Evolutionary conservation across 2,888 invertebrate genomes (phyloP).

Genomic region (Melitaea athalia): DNA sequence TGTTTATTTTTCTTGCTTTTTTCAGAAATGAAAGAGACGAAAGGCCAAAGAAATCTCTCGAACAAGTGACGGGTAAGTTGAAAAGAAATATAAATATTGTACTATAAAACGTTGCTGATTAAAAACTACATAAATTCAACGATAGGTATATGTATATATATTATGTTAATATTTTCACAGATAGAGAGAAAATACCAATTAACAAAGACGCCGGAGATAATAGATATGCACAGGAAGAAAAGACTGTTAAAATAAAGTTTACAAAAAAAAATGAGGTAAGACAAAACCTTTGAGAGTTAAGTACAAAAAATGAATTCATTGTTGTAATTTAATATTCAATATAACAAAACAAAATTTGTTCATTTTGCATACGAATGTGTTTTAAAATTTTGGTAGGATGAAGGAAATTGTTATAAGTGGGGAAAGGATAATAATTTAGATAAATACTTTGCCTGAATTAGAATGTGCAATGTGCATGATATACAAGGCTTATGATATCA

Average conservation of each 20-base stretch:
- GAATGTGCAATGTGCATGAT: no score
- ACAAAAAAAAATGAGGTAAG: slow-evolving; percentile 63
- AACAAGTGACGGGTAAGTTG: background rate
- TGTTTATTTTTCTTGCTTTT: slow-evolving; percentile 8
- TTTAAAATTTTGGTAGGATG: no score
- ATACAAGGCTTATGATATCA: no score
- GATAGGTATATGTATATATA: no score
- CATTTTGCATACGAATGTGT: no score
- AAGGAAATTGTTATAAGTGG: no score
- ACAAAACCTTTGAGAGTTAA: background rate
- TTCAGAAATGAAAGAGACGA: slow-evolving; percentile 20
- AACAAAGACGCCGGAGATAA: background rate
- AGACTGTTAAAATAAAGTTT: slow-evolving; percentile 64
- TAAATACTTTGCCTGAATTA: no score
- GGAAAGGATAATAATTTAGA: no score
- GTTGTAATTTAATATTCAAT: no score
- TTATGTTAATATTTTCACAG: slow-evolving; percentile 1
- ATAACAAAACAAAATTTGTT: no score
- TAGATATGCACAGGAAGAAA: slow-evolving; percentile 32
- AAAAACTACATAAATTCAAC: background rate
- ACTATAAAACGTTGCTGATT: background rate
- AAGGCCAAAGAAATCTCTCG: slow-evolving; percentile 8
- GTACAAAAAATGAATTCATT: background rate
- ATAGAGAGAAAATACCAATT: slow-evolving; percentile 9
- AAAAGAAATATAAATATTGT: background rate